A percentile compares a stretch with the other conserved stretches of the same genome.
phyloP scores from a whole-genome alignment of 2,888 invertebrate genomes.

The Dryobota labecula region DNA sequence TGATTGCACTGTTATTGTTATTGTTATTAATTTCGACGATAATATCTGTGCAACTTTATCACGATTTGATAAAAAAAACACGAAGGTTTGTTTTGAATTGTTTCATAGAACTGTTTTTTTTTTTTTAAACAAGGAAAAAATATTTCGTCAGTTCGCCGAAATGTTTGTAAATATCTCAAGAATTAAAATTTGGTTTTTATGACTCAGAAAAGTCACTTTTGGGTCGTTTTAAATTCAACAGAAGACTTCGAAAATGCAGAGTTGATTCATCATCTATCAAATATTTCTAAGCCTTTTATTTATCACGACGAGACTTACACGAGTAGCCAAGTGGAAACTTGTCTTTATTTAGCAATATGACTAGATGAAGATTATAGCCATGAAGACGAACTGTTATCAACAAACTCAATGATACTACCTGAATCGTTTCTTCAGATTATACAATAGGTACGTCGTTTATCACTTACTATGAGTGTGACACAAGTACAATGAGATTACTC shows the following conservation, averaged over 20 bases:
- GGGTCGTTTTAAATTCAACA: background rate
- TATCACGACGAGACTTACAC: background rate
- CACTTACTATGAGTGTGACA: conserved; percentile 1
- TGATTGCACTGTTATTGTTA: conserved; percentile 65
- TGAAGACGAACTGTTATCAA: conserved; percentile 19
- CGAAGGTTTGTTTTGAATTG: conserved; percentile 32
- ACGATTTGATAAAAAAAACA: conserved; percentile 49
- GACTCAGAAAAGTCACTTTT: conserved; percentile 11
- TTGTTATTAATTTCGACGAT: conserved; percentile 53
- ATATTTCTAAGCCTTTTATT: background rate
- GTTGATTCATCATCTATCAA: conserved; percentile 8
- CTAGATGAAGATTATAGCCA: background rate
- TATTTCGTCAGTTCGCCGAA: conserved; percentile 2
- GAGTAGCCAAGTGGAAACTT: background rate
- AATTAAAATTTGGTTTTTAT: background rate
- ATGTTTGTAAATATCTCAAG: conserved; percentile 3
- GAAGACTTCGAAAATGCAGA: background rate
- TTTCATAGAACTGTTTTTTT: conserved; percentile 32
- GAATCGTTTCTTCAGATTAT: conserved; percentile 31
- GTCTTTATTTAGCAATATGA: background rate
- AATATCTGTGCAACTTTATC: conserved; percentile 48
- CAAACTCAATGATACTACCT: conserved; percentile 22
- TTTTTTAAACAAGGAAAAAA: conserved; percentile 44
- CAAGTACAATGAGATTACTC: conserved; percentile 31
- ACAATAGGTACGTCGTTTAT: conserved; percentile 39